Conservation (phyloP, 2,888 invertebrate genomes). For the Cheilosia scutellata region DNA sequence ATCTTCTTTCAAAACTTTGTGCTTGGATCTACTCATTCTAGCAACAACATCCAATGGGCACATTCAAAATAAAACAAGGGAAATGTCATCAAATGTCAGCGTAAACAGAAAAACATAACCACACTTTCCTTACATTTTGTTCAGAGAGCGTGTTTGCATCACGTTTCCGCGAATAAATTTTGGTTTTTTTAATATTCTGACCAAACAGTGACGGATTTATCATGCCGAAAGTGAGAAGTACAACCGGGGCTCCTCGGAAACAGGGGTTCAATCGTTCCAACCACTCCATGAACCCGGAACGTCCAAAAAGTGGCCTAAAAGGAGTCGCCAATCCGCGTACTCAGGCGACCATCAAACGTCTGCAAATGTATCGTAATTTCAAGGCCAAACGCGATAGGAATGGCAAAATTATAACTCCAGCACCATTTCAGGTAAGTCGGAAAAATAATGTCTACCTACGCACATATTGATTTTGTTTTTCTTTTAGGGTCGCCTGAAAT, state of each 20-base stretch:
- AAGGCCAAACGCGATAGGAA: conserved; percentile 95
- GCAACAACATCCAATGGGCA: not conserved
- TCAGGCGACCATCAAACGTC: conserved; percentile 96
- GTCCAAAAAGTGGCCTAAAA: conserved; percentile 90
- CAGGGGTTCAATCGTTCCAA: conserved; percentile 93
- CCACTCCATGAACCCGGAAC: conserved; percentile 98
- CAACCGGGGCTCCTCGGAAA: conserved; percentile 90
- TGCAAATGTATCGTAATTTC: conserved; percentile 99
- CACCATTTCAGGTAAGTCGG: conserved; percentile 92
- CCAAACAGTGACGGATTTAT: conserved; percentile 73
- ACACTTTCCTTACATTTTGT: conserved; percentile 48
- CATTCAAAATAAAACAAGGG: not conserved
- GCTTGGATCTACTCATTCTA: not conserved
- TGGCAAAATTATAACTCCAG: conserved; percentile 96
- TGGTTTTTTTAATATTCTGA: not conserved
- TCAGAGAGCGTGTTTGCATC: conserved; percentile 64
- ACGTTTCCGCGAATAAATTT: conserved; percentile 21
- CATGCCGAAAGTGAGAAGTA: conserved; percentile 92
- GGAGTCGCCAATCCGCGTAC: conserved; percentile 94
- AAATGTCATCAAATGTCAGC: conserved; percentile 26
- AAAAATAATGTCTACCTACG: not conserved
- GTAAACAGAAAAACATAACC: conserved; percentile 48
- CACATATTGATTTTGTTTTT: not conserved
- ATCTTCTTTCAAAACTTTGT: not conserved
- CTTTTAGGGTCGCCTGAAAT: conserved; percentile 88